Evolutionary conservation across 2,888 invertebrate genomes (phyloP), one percentile per base, ranked within the genome.

Genomic region (Sphaerophoria taeniata): DNA sequence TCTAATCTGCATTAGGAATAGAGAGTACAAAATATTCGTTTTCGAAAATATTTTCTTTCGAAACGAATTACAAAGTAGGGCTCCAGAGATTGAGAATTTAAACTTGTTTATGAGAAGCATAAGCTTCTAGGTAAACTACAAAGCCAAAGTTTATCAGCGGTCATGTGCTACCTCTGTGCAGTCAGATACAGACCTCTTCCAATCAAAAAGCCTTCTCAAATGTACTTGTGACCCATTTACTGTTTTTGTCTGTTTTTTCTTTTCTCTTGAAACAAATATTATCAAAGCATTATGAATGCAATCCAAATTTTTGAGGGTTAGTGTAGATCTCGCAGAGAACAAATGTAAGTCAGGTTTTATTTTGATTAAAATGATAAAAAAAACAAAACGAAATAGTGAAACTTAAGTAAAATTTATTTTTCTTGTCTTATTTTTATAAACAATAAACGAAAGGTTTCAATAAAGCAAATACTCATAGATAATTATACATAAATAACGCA

Each of bases 211-310:
- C n/a, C n/a, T n/a, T n/a, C n/a, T n/a, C n/a, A n/a, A n/a, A n/a
- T n/a, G n/a, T 71, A 79, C 84, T 84, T 84, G 84, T 84, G 84
- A 80, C 34, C n/a, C 72, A 63, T 2, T 2, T 72, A 60, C 56
- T 67, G 53, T 84, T 16, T 36, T 34, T n/a, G 34, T 69, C 73
- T 65, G 31, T 51, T 79, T 72, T 31, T 16, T 5, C 16, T 51
- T 78, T 63, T 55, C n/a, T 51, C 61, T 80, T 73, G 36, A 73
- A 74, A 2, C 9, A 39, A 39, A 58, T 65, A 80, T 74, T 86
- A 83, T 83, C 74, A 77, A 87, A 87, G 84, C 79, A 84, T 84
- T 84, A 9, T 69, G 60, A 87, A 87, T 87, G 78, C 82, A 84
- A 85, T 87, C 79, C 84, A 87, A 87, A 24, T 24, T 24, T 24